Evolutionary conservation across 2,797 vertebrate genomes (phyloP), one percentile per base, ranked within the genome.

Genomic region (Lepus oiostolus): DNA sequence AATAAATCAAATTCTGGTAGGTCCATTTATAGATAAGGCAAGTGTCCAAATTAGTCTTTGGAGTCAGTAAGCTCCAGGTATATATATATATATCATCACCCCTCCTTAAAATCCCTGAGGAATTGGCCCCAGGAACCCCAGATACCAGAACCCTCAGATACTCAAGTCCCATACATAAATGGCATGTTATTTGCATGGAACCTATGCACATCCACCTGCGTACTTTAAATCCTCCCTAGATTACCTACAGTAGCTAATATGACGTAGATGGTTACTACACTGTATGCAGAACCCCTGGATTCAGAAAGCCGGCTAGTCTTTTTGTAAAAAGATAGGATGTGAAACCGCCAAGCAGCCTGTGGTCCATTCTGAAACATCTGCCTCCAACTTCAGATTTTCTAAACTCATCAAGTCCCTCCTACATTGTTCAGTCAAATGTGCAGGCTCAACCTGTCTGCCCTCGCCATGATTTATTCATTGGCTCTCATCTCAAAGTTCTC

Each of bases 391-490:
- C 72, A 63, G 54, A 13, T 60, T 75, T 62, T 82, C 67, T 76
- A 16, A 85, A 85, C 42, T 62, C 68, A 92, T 75, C 7, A n/a
- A 87, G 75, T 54, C 30, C 35, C 26, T 93, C 21, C 24, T 68
- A 63, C 19, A 32, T 19, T 52, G 24, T 85, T 85, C 54, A 58
- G 54, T 62, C 71, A 95, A 90, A 90, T 13, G 1, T 19, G 9
- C 32, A 63, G 30, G 30, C 65, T 95, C 82, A 10, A 17, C 88
- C 87, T 52, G n/a, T 35, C 63, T 91, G 86, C 63, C 85, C 58
- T 67, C 32, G 76, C 58, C 38, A 8, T 28, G 35, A 91, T 62
- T 87, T 65, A 63, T 68, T 93, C 96, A 89, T 24, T 22, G 60
- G 38, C 71, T 80, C 38, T 85, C 71, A 4, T 63, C 30, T 84